Base-by-base conservation (phyloP, 1,140 invertebrate genomes). In the Gryon sp. region DNA sequence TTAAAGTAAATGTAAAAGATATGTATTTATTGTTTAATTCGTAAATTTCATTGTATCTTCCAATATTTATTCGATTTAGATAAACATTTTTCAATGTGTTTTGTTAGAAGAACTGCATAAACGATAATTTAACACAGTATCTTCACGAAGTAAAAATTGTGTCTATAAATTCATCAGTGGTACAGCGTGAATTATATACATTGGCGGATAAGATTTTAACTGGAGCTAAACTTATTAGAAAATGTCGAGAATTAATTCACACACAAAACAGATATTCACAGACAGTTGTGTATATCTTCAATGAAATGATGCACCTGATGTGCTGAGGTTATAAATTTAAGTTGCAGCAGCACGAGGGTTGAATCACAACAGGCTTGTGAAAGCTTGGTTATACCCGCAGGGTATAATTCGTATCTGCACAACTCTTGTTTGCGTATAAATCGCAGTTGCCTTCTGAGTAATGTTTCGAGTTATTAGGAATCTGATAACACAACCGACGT, bases 391-490 rank as follows among this genome's bases (percentile, higher is more conserved):
- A 20, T 75, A 50, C 72, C 77, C 63, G 68, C 72, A 48, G 70
- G 77, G 46, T 76, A 76, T 65, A 62, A 70, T 72, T 69, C 72
- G 72, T 79, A 79, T 79, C 72, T 69, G 66, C 68, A 38, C 53
- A 70, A 69, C 65, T 69, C 73, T 79, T 63, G 66, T 62, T 72
- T 79, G 72, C 70, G 72, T 76, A 83, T 83, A 83, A 83, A 83
- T 83, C 78, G 78, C 76, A 62, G 69, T 79, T n/a, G 53, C 75
- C 57, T 73, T 68, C 63, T 73, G 68, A 77, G 78, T 73, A 76
- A 77, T 75, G 76, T 73, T 72, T 62, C 79, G 79, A 83, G 79
- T 83, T 83, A 83, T 83, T 83, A 81, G 70, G 76, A 82, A 82
- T 83, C 80, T 80, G 80, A 83, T 83, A 83, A 80, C 52, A 34